phyloP scores from a whole-genome alignment of 2,113 vertebrate genomes.

The Eurypyga helias region DNA sequence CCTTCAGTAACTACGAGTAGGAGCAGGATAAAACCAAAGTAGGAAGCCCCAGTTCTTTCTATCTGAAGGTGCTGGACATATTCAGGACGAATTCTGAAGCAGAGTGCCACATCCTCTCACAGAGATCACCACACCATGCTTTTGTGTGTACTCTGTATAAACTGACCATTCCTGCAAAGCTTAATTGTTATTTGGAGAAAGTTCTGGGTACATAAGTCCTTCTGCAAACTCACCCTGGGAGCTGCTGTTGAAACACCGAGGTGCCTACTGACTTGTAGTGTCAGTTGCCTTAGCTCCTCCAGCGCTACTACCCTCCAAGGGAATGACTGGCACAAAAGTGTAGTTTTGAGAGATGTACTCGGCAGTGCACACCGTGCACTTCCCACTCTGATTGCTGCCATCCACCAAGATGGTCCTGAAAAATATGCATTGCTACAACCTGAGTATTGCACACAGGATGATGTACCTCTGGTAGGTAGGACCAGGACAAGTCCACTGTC shows the following conservation, averaged over 20 bases:
- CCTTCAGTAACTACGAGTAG: neutral
- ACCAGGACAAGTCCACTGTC: neutral
- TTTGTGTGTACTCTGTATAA: neutral
- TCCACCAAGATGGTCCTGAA: neutral
- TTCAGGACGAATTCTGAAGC: neutral
- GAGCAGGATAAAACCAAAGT: neutral
- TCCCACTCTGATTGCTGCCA: neutral
- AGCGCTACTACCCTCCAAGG: too few relatives aligned
- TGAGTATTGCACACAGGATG: neutral
- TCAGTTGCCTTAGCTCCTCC: neutral
- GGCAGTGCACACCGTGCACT: fast-evolving
- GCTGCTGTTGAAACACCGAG: neutral
- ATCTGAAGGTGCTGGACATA: neutral
- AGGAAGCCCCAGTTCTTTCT: neutral
- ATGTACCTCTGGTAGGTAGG: neutral
- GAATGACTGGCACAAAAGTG: neutral
- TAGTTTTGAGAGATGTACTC: neutral
- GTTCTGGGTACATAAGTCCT: neutral
- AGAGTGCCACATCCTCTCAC: neutral
- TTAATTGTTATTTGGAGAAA: neutral
- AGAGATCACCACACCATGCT: neutral
- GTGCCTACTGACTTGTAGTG: neutral
- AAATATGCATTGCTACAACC: neutral
- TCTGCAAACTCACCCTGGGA: neutral
- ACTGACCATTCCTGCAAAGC: neutral